Conservation (phyloP, 2,113 vertebrate species). For the Bos taurus region ARS-UCD2.0 NC_037331.1:34924501-34925000, state of each 20-base stretch:
- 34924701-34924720: background rate
- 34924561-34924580: background rate
- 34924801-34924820: background rate
- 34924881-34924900: background rate
- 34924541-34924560: background rate
- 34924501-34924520: background rate
- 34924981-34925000: background rate
- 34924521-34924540: background rate
- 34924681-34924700: background rate
- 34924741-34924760: background rate
- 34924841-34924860: background rate
- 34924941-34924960: background rate
- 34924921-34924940: background rate
- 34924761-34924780: background rate
- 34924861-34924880: background rate
- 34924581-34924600: background rate
- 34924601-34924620: background rate
- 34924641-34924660: background rate
- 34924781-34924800: background rate
- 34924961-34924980: background rate
- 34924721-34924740: background rate
- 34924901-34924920: background rate
- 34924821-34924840: background rate
- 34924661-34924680: background rate
- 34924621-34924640: background rate